These are phyloP conservation scores for Oxyruncus cristatus DNA, from an alignment of 2,113 vertebrate species.

Conservation along the genomic window DNA sequence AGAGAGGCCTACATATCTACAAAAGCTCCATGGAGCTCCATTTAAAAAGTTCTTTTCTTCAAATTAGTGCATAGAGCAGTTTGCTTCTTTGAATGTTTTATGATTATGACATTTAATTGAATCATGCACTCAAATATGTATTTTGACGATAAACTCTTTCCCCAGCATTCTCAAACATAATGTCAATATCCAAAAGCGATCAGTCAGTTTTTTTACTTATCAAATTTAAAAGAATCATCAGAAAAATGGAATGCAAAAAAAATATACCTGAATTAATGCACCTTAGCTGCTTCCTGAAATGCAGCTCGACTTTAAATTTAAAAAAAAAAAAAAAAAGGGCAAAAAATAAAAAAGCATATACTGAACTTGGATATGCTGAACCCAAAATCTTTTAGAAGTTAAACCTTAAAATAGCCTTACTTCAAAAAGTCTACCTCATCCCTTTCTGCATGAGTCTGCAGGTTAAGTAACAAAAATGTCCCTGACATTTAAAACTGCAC, in stretches of 20 bases:
- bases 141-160: conserved; percentile 24
- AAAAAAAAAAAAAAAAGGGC: background rate
- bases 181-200: background rate
- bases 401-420: conserved; percentile 13
- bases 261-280: background rate
- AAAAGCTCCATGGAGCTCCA: conserved; percentile 52
- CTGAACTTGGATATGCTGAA: conserved; percentile 16
- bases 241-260: background rate
- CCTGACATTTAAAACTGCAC: conserved; percentile 15
- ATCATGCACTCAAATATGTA: conserved; percentile 8
- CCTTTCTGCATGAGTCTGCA: background rate
- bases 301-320: background rate
- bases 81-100: conserved; percentile 10
- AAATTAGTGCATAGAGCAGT: conserved; percentile 24
- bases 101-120: conserved; percentile 54
- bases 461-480: conserved; percentile 10
- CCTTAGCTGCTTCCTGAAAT: background rate
- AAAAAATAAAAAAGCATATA: background rate
- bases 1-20: conserved; percentile 67
- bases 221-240: background rate
- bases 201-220: background rate
- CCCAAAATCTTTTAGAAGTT: conserved; percentile 19
- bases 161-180: background rate
- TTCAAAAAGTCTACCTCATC: background rate
- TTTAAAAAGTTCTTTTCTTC: conserved; percentile 7